phyloP scores from a whole-genome alignment of 2,113 vertebrate species.

The Nesogale talazaci region DNA sequence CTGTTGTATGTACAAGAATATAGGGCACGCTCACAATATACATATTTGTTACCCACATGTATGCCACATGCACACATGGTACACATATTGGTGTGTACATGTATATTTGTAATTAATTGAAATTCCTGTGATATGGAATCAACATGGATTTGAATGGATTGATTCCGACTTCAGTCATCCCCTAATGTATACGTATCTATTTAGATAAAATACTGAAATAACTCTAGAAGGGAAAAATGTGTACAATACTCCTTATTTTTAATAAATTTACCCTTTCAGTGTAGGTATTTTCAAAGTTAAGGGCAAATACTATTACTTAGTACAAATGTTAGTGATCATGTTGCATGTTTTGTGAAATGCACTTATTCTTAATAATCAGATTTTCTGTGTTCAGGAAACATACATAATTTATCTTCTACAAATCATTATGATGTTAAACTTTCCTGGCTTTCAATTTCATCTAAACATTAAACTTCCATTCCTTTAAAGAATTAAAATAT shows the following conservation, averaged over 20 bases:
- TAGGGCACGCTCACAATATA: neutral
- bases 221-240: no score
- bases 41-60: neutral
- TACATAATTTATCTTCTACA: constrained; percentile 47
- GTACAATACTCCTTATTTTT: no score
- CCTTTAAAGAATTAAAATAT: neutral
- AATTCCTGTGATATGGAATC: no score
- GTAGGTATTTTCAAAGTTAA: constrained; percentile 43
- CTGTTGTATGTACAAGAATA: neutral
- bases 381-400: constrained; percentile 22
- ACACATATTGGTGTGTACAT: no score
- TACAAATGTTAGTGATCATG: neutral
- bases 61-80: no score
- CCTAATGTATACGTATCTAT: no score
- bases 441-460: neutral
- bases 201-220: no score
- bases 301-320: neutral
- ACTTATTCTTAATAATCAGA: constrained; percentile 20
- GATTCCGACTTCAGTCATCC: no score
- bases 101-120: no score
- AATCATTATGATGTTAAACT: neutral
- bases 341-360: neutral
- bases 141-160: no score
- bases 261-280: neutral
- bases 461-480: constrained; percentile 52